Conservation (phyloP, 2,888 invertebrate genomes). For the Pammene aurita region DNA sequence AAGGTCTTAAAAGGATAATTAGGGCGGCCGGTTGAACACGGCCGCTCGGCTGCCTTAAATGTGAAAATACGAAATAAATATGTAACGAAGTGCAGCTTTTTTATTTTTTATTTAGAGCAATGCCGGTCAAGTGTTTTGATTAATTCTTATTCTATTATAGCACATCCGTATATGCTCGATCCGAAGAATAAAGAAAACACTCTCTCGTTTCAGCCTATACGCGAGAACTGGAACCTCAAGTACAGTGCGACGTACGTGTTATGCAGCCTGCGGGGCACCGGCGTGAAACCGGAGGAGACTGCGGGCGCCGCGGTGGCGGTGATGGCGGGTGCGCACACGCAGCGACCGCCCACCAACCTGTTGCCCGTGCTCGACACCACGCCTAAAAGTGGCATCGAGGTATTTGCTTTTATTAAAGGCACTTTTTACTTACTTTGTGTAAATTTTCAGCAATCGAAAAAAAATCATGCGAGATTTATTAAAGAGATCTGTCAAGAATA, state of each 20-base stretch:
- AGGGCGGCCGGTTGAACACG: not conserved
- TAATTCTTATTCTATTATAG: too few species aligned
- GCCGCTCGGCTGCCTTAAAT: not conserved
- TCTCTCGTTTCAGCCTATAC: constrained; percentile 85
- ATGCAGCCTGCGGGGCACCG: constrained; percentile 88
- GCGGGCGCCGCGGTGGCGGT: constrained; percentile 72
- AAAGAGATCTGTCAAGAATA: too few species aligned
- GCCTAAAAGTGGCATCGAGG: constrained; percentile 69
- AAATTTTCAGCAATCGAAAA: too few species aligned
- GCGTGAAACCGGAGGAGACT: constrained; percentile 79
- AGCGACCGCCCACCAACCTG: constrained; percentile 66
- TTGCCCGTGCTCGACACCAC: constrained; percentile 71
- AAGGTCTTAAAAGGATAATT: not conserved
- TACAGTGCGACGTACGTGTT: constrained; percentile 95
- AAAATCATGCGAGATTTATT: too few species aligned
- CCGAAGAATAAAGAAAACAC: not conserved
- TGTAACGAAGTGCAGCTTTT: too few species aligned
- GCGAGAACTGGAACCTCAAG: constrained; percentile 97
- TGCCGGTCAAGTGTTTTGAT: too few species aligned
- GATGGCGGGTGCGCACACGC: constrained; percentile 55
- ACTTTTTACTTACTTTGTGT: too few species aligned
- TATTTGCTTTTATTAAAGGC: constrained; percentile 43
- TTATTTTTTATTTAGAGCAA: not conserved
- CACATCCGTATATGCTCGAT: too few species aligned
- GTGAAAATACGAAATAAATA: not conserved